Evolutionary conservation across 2,113 vertebrate species (phyloP).

Genomic region (Elephantulus edwardii): DNA sequence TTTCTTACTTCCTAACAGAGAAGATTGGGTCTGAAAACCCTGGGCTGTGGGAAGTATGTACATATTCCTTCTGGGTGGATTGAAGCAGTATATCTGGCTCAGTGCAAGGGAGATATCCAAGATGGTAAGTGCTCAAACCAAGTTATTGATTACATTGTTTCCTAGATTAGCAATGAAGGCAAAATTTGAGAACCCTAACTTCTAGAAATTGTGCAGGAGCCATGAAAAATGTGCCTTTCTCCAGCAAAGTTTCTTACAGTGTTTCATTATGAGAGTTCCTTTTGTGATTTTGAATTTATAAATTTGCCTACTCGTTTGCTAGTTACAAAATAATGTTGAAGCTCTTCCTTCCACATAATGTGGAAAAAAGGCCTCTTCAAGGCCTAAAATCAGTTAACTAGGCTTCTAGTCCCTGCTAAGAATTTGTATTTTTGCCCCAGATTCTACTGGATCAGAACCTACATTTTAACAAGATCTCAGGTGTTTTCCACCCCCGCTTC

Average conservation of each 20-base stretch:
- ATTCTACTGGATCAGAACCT: no score
- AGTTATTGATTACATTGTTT: conserved; percentile 55
- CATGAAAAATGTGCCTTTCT: conserved; percentile 52
- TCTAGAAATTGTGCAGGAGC: conserved; percentile 46
- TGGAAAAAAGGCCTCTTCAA: no score
- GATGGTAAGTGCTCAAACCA: conserved; percentile 78
- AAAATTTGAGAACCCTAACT: conserved; percentile 51
- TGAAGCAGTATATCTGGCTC: conserved; percentile 81
- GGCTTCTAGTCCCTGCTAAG: no score
- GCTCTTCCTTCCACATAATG: not conserved
- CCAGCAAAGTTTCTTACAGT: conserved; percentile 19
- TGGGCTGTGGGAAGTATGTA: conserved; percentile 69
- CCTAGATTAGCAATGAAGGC: conserved; percentile 37
- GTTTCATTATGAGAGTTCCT: conserved; percentile 8
- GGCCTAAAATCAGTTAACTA: no score
- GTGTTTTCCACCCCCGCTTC: no score
- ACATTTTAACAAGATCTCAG: no score
- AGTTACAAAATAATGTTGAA: conserved; percentile 66
- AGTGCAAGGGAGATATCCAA: conserved; percentile 83
- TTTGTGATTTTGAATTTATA: conserved; percentile 54
- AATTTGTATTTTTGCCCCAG: no score
- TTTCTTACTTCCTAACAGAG: conserved; percentile 71
- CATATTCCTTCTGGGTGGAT: conserved; percentile 78
- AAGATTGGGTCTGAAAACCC: conserved; percentile 70
- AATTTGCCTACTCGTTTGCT: conserved; percentile 59